Base-by-base conservation (phyloP, 1,140 invertebrate species). In the Drosophila equinoxialis region DNA sequence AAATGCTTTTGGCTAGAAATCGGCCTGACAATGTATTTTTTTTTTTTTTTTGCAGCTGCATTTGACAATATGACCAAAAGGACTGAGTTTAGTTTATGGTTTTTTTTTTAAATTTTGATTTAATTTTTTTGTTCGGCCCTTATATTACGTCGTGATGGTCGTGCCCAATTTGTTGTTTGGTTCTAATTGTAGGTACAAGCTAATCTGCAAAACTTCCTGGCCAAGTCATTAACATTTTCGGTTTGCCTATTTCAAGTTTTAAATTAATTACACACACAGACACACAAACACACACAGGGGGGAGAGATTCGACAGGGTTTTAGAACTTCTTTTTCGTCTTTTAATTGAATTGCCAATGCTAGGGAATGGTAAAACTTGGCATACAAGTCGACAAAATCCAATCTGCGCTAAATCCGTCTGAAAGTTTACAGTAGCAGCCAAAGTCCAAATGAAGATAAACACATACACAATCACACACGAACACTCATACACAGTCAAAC, bases 381-480 rank as follows among this genome's bases (percentile, higher is more conserved):
- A 74, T 63, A 78, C 68, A 79, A 79, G 77, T 63, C 58, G 77
- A 58, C 60, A 51, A 81, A 80, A 83, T 83, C 70, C 81, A 85
- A 86, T 85, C 77, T 85, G 54, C 37, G 82, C 68, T 51, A 69
- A 85, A 81, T 81, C 74, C 71, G 71, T 72, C 71, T 62, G 62
- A 68, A 42, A 39, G 42, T 61, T 35, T 58, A 33, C 45, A 51
- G 45, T 51, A 55, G 13, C 17, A 66, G 65, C 62, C 48, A 55
- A 76, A 73, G 66, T 68, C 77, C 65, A 73, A 84, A 74, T 74
- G 81, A 85, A 81, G 81, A 84, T 85, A 84, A 84, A 84, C 77
- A 81, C 65, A 69, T 66, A 71, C 72, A 79, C 68, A 77, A 51
- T 13, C 37, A 71, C 83, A 86, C 66, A 76, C 20, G 23, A 20